Percentiles rank a stretch among this genome's conserved stretches.
Conservation (phyloP, 1,140 invertebrate genomes). For the Kradibia gibbosae region DNA sequence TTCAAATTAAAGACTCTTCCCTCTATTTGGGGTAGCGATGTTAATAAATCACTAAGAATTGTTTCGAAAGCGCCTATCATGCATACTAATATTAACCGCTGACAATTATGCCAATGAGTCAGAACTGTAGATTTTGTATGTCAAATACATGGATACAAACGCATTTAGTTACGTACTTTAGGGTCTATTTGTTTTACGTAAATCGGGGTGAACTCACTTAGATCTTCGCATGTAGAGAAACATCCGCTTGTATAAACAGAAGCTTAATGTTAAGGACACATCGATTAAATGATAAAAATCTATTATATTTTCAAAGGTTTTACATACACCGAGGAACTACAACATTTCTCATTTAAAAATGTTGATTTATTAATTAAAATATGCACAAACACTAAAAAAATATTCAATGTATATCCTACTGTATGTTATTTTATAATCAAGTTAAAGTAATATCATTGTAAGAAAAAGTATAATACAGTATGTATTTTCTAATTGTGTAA, state of each 20-base stretch:
- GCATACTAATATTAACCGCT: conserved; percentile 53
- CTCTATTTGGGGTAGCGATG: conserved; percentile 57
- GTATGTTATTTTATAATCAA: background rate
- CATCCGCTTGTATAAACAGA: background rate
- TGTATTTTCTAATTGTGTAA: conserved; percentile 4
- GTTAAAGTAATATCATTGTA: background rate
- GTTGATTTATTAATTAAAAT: no score
- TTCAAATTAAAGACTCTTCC: conserved; percentile 41
- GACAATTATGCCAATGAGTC: conserved; percentile 57
- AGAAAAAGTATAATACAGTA: background rate
- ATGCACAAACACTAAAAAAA: no score
- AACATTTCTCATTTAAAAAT: background rate
- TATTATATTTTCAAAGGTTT: no score
- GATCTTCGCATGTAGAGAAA: background rate
- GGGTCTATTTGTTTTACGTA: conserved; percentile 46
- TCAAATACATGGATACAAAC: conserved; percentile 23
- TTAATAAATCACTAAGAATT: conserved; percentile 63
- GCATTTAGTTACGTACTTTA: background rate
- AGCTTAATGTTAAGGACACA: conserved; percentile 28
- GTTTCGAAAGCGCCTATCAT: conserved; percentile 61
- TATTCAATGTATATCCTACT: background rate
- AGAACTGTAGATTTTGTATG: conserved; percentile 52
- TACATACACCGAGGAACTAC: background rate
- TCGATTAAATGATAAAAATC: no score
- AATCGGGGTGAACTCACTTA: background rate